Evolutionary conservation across 2,797 vertebrate species (phyloP), one percentile per base, ranked within the genome.

Genomic region (Spea hammondii): DNA sequence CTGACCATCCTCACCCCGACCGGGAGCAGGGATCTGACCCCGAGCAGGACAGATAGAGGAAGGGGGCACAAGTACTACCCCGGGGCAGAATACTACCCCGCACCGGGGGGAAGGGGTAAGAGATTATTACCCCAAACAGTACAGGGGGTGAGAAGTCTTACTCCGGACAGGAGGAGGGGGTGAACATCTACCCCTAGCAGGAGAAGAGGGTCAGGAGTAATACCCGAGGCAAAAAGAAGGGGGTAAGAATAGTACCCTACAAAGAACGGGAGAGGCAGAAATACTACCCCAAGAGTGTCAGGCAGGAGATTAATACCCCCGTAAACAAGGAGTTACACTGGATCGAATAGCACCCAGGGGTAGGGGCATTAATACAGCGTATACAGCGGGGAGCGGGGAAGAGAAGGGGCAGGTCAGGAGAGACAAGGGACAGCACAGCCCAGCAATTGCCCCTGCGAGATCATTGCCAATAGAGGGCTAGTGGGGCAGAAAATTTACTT

Each of bases 151-250:
- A 51, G 48, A 49, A 6, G 14, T 14, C 50, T 51, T 50, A 6
- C 67, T n/a, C 48, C 13, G 14, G 47, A 9, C 50, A 11, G 13
- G 71, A 48, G 9, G 11, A 65, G 10, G 64, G 17, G 32, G 64
- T 12, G 17, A 45, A 55, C 46, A 51, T 71, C 45, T 71, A 55
- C 54, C 1, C 53, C 53, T 51, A 12, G 44, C 5, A 7, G 64
- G 7, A 11, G 64, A 44, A 32, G 5, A 72, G 70, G 70, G 46
- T 48, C 72, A 65, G 9, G 10, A 74, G 72, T 9, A 54, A 62
- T 51, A 13, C 44, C 8, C 13, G 12, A 62, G 8, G 46, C 11
- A 47, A 72, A 17, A 9, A 32, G 55, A 59, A 45, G 11, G 5
- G n/a, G 17, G 48, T n/a, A 6, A 14, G 48, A 51, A 51, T 70